Conservation (phyloP, 2,113 vertebrate genomes). For the Serinus canaria region DNA sequence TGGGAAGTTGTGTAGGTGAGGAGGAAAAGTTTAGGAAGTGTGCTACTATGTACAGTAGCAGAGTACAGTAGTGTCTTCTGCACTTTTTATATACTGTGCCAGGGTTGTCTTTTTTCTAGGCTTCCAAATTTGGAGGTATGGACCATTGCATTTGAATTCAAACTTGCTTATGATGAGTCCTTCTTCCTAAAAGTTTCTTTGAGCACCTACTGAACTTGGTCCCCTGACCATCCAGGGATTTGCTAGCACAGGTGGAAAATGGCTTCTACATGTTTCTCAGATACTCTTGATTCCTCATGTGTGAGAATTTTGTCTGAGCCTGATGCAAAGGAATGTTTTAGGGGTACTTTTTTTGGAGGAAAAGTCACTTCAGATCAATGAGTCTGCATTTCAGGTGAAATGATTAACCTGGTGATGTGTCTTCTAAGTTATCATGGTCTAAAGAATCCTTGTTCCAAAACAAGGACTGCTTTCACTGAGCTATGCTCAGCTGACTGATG, state of each 20-base stretch:
- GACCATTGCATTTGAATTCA: background rate
- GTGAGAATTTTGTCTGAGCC: background rate
- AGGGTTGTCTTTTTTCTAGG: background rate
- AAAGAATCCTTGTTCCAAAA: background rate
- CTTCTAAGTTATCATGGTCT: background rate
- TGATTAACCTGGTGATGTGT: background rate
- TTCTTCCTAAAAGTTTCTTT: background rate
- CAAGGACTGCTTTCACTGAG: background rate
- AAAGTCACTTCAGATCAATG: background rate
- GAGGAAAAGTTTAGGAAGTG: background rate
- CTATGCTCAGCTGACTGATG: background rate
- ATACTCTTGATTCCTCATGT: background rate
- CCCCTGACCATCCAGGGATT: background rate
- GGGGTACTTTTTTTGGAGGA: background rate
- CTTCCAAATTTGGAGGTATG: background rate
- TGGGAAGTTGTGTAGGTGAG: background rate
- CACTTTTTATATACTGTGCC: background rate
- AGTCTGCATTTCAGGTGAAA: background rate
- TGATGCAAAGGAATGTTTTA: background rate
- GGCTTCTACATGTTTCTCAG: background rate
- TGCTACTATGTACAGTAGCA: accelerated
- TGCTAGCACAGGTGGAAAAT: background rate
- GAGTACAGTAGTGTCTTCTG: background rate
- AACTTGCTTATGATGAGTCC: background rate
- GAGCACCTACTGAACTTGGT: accelerated